phyloP scores from a whole-genome alignment of 1,140 invertebrate species.

The Drosophila elegans region DNA sequence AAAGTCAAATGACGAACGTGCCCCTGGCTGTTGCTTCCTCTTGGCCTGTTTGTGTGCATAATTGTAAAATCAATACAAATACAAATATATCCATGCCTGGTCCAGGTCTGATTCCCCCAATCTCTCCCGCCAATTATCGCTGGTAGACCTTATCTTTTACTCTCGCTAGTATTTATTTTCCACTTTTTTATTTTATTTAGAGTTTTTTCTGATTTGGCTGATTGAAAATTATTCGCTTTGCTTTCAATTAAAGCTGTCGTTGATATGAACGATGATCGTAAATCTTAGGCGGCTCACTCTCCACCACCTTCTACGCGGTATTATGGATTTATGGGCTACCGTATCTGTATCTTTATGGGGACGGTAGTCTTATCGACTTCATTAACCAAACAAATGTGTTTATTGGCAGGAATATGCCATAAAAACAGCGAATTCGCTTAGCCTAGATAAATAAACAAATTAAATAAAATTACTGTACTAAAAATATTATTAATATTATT shows the following conservation, averaged over 20 bases:
- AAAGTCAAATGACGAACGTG: conserved; percentile 58
- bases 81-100: conserved; percentile 78
- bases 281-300: conserved; percentile 59
- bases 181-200: conserved; percentile 26
- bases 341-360: conserved; percentile 72
- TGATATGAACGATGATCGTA: conserved; percentile 62
- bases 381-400: conserved; percentile 81
- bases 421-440: conserved; percentile 45
- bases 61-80: conserved; percentile 85
- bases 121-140: conserved; percentile 10
- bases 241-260: conserved; percentile 79
- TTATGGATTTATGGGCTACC: conserved; percentile 68
- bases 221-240: conserved; percentile 77
- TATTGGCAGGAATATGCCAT: conserved; percentile 48
- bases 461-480: conserved; percentile 80
- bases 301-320: conserved; percentile 16
- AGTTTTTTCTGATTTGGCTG: conserved; percentile 55
- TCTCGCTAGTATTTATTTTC: conserved; percentile 13
- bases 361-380: conserved; percentile 77
- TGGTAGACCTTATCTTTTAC: conserved; percentile 43
- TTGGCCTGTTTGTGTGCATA: conserved; percentile 78
- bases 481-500: conserved; percentile 70
- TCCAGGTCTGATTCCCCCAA: conserved; percentile 15
- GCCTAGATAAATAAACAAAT: conserved; percentile 80
- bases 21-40: conserved; percentile 37